A percentile compares a stretch with the other conserved stretches of the same genome.
Conservation (phyloP, 23 tunicate species). For the Corella eumyota region DNA sequence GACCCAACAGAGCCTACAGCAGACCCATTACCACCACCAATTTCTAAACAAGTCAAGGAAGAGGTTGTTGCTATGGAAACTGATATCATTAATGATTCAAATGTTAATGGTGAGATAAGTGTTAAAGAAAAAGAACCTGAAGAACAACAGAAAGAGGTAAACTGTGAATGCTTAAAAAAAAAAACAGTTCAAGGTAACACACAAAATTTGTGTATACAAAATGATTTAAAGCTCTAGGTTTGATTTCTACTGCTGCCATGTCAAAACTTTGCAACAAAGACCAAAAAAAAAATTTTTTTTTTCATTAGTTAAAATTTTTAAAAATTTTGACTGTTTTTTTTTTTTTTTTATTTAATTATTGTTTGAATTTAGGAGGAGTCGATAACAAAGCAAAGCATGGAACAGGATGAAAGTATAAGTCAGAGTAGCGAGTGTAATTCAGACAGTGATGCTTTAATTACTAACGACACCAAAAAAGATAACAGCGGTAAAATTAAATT, state of each 20-base stretch:
- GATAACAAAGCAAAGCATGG: neutral
- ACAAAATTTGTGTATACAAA: neutral
- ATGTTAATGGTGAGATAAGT: neutral
- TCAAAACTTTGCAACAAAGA: neutral
- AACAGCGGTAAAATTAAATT: constrained; percentile 7
- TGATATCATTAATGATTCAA: neutral
- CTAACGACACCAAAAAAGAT: constrained; percentile 29
- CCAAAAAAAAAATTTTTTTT: neutral
- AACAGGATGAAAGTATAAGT: constrained; percentile 12
- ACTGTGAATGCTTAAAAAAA: neutral
- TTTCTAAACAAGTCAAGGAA: neutral
- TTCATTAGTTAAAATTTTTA: neutral
- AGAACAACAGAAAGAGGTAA: neutral
- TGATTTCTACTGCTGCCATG: neutral
- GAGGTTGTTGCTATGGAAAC: neutral
- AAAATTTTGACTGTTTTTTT: neutral
- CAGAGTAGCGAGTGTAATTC: constrained; percentile 12
- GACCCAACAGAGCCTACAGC: constrained; percentile 4
- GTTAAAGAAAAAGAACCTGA: neutral
- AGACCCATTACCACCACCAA: no score
- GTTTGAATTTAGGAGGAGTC: neutral
- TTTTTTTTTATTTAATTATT: neutral
- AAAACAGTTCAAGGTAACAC: neutral
- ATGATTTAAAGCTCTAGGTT: neutral
- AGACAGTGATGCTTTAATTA: constrained; percentile 23